A percentile compares a stretch with the other conserved stretches of the same genome.
Conservation (phyloP, 1,140 invertebrate genomes). For the Atopsyche davidsoni region DNA sequence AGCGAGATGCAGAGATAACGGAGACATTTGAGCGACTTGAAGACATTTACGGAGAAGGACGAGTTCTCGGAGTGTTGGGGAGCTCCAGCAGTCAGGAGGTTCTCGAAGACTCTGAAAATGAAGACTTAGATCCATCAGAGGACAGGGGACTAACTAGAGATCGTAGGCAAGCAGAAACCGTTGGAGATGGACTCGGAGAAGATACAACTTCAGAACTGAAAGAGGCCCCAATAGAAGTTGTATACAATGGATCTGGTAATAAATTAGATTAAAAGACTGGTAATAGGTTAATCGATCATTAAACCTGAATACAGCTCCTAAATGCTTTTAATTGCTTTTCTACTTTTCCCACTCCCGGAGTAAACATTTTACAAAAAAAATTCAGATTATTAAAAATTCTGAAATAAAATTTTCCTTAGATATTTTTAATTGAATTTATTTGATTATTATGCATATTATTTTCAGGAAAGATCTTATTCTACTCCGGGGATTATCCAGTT, state of each 20-base stretch:
- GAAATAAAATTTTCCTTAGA: background rate
- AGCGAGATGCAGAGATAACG: constrained; percentile 51
- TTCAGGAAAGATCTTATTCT: constrained; percentile 33
- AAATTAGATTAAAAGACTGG: too few relatives aligned
- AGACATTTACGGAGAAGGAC: constrained; percentile 48
- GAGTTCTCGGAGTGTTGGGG: constrained; percentile 51
- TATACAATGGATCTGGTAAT: constrained; percentile 19
- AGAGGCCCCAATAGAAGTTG: constrained; percentile 19
- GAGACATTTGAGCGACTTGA: constrained; percentile 48
- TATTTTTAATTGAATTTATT: constrained; percentile 5
- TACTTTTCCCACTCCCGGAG: too few relatives aligned
- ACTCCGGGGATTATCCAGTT: constrained; percentile 32
- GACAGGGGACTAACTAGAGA: constrained; percentile 23
- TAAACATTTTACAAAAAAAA: too few relatives aligned
- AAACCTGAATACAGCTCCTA: too few relatives aligned
- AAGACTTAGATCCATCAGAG: constrained; percentile 28
- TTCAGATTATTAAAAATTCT: background rate
- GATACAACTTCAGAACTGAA: constrained; percentile 7
- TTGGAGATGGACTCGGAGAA: background rate
- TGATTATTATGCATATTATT: constrained; percentile 8
- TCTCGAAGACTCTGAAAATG: constrained; percentile 34
- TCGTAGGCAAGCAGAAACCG: constrained; percentile 24
- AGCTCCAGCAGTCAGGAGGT: constrained; percentile 34
- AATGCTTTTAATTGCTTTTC: too few relatives aligned
- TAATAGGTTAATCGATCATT: too few relatives aligned